A percentile compares a stretch with the other conserved stretches of the same genome.
phyloP scores from a whole-genome alignment of 2,797 vertebrate genomes.

The Xyrichtys novacula region DNA sequence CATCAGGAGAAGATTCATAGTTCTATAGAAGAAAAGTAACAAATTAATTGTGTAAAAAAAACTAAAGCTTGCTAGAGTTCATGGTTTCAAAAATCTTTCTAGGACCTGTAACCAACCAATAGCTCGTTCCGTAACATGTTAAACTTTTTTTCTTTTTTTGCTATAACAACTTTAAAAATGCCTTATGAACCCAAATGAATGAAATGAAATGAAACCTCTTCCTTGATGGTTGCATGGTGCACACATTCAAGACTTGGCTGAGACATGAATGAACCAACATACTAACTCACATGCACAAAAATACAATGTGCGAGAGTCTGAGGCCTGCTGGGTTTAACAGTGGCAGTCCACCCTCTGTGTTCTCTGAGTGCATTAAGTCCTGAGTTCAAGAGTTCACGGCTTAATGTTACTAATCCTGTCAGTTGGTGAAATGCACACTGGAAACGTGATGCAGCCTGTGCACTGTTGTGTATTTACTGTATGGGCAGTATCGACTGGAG shows the following conservation, averaged over 20 bases:
- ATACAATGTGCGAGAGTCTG: constrained; percentile 17
- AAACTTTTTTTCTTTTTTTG: no score
- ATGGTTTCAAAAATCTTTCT: no score
- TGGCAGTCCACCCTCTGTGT: constrained; percentile 26
- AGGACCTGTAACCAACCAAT: no score
- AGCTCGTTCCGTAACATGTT: no score
- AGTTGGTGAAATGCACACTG: constrained; percentile 76
- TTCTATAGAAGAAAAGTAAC: no score
- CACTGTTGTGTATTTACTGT: constrained; percentile 41
- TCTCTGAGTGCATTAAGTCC: constrained; percentile 45
- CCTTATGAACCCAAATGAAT: no score
- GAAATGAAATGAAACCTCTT: no score
- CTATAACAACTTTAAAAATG: no score
- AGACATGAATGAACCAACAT: constrained; percentile 9
- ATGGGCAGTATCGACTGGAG: constrained; percentile 19
- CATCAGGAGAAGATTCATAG: no score
- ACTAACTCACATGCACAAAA: constrained; percentile 8
- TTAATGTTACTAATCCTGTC: constrained; percentile 79
- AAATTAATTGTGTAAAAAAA: no score
- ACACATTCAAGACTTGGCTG: constrained; percentile 18
- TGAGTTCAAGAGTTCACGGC: constrained; percentile 74
- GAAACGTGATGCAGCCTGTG: constrained; percentile 72
- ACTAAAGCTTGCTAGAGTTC: no score
- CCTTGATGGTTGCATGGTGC: neutral
- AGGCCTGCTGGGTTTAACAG: constrained; percentile 11